A percentile compares a stretch with the other conserved stretches of the same genome.
Evolutionary conservation across 2,888 invertebrate species (phyloP).

Genomic region (Agonopterix arenella): DNA sequence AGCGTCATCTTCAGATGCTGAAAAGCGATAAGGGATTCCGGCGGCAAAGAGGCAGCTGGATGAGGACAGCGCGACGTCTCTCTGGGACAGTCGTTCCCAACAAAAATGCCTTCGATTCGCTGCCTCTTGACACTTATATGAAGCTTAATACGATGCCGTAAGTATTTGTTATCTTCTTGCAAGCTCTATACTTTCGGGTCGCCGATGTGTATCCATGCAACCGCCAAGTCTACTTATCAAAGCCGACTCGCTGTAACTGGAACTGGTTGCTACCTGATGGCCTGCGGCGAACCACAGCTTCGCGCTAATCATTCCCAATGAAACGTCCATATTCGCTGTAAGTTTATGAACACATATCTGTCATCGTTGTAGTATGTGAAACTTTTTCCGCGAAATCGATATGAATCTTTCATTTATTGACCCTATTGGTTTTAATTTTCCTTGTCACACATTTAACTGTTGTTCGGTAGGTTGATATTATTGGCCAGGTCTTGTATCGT

Average conservation of each 20-base stretch:
- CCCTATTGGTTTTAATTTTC: neutral
- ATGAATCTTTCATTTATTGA: slow-evolving; percentile 1
- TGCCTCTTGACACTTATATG: slow-evolving; percentile 61
- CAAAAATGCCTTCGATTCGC: slow-evolving; percentile 40
- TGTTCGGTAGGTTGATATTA: neutral
- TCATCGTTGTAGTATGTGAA: slow-evolving; percentile 3
- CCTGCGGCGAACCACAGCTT: slow-evolving; percentile 34
- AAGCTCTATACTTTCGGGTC: neutral
- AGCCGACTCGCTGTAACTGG: slow-evolving; percentile 39
- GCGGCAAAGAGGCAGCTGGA: slow-evolving; percentile 68
- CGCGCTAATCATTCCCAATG: slow-evolving; percentile 45
- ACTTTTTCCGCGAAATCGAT: slow-evolving; percentile 4
- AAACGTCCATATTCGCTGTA: slow-evolving; percentile 27
- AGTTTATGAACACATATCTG: slow-evolving; percentile 16
- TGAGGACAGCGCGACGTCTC: slow-evolving; percentile 61
- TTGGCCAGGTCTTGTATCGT: neutral
- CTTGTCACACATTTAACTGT: no score
- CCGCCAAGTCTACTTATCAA: slow-evolving; percentile 41
- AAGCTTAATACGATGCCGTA: slow-evolving; percentile 68
- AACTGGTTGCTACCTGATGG: slow-evolving; percentile 47
- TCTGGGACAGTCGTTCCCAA: slow-evolving; percentile 54
- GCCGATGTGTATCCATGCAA: slow-evolving; percentile 26
- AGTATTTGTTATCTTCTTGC: slow-evolving; percentile 28
- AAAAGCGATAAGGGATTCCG: slow-evolving; percentile 68
- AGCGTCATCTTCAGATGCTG: slow-evolving; percentile 64